These are phyloP conservation scores for Sphenodon punctatus DNA, from an alignment of 2,797 vertebrate genomes.

Conservation along the genomic window DNA sequence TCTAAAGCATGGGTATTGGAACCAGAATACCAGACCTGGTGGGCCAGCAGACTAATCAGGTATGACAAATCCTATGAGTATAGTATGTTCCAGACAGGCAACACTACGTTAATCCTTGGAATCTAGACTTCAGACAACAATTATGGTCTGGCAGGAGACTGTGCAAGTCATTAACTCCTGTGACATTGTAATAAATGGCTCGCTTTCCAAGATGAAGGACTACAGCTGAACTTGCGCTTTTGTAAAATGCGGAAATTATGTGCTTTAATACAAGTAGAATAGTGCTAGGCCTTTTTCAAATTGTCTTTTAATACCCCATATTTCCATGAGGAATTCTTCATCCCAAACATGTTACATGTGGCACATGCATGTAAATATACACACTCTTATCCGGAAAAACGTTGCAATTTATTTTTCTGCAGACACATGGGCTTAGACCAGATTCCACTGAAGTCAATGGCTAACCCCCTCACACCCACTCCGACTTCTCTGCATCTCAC, in stretches of 20 bases:
- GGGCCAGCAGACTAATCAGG: constrained; percentile 40
- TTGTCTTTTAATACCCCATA: too few species aligned
- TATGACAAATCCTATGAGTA: constrained; percentile 31
- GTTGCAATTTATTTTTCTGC: too few species aligned
- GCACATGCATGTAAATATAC: too few species aligned
- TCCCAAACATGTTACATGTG: too few species aligned
- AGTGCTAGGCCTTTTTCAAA: neutral
- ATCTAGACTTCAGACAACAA: constrained; percentile 43
- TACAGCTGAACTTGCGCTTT: constrained; percentile 6
- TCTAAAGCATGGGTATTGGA: constrained; percentile 28
- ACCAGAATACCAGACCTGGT: neutral
- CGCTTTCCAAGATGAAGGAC: constrained; percentile 41
- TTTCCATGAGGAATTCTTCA: too few species aligned
- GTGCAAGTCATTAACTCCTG: constrained; percentile 50
- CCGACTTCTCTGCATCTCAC: too few species aligned
- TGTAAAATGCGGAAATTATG: too few species aligned
- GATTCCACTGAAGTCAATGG: too few species aligned
- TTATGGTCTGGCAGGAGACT: constrained; percentile 19
- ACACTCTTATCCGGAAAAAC: too few species aligned
- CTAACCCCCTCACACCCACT: too few species aligned
- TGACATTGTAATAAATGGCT: constrained; percentile 53
- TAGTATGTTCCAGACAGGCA: constrained; percentile 31
- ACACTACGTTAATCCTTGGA: constrained; percentile 37
- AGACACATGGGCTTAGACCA: too few species aligned
- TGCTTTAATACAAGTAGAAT: too few species aligned